Evolutionary conservation across 2,888 invertebrate genomes (phyloP), one percentile per base, ranked within the genome.

Genomic region (Bimastos eiseni): DNA sequence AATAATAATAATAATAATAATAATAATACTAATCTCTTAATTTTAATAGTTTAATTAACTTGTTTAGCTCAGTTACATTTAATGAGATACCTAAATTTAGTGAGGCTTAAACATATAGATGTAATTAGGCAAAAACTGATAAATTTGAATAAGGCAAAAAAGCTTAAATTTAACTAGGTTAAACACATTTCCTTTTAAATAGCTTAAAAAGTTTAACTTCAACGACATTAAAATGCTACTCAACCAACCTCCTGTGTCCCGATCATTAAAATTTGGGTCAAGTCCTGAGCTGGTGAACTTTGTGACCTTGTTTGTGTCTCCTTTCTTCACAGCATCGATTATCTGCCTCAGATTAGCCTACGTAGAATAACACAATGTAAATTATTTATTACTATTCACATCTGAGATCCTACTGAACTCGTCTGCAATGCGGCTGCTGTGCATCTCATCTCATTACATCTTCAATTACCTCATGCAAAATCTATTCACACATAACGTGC

Each of bases 201-300:
- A 70, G 6, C 30, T 70, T 30, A 70, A 70, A 30, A 70, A n/a
- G 30, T 30, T 70, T 8, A 70, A 70, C 1, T 70, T 70, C 11
- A 30, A 70, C n/a, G 70, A n/a, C 30, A n/a, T 70, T 30, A 70
- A 86, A 36, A 36, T 86, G 17, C 36, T 86, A 8, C 0, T 90
- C 19, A 91, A 24, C 95, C 95, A 95, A 98, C 98, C 98, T 95
- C 98, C 98, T 92, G 97, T 97, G 94, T 98, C 98, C 92, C 97
- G 97, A 95, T 99, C 99, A 95, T 99, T 99, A 95, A 99, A 99
- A 96, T 99, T 99, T 1, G 99, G 99, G 96, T 99, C 99, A 93
- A 99, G 96, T 91, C 99, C 99, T 95, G 98, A 99, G 93, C 97
- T 97, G 96, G 98, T 98, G 96, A 98, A 97, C 96, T 99, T 99